Evolutionary conservation across 2,888 invertebrate species (phyloP), one percentile per base, ranked within the genome.

Genomic region (Epiblema foenella): DNA sequence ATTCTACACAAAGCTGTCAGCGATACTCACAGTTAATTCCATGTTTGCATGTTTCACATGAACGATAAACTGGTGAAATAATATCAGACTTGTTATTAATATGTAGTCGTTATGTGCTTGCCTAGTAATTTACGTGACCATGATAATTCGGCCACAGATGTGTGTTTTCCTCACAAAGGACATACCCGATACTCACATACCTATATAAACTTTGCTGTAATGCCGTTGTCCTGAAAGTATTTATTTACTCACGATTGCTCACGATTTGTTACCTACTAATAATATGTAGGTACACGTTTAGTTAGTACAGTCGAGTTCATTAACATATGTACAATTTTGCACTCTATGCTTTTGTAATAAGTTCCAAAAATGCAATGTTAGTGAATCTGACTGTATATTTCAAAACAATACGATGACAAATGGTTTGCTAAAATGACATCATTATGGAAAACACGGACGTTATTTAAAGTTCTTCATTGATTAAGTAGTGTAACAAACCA

Each of bases 61-160:
- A 20, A 54, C 29, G 33, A 3, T 65, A 20, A 7, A 70, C 66
- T 71, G 62, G 29, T 39, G 49, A 62, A 60, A 60, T 46, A 65
- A 39, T 49, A 20, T 18, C 54, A 11, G 62, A 10, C 71, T 37
- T 71, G 56, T 67, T 71, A 67, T 71, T 66, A 62, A 71, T 71
- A 71, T 49, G 62, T 18, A 24, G 60, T 37, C 24, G 51, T 56
- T 52, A 62, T 49, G 54, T 62, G 37, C 33, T 54, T 39, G 11
- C 42, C 39, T 24, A 56, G 24, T 39, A 60, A 62, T 46, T 71
- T 9, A 56, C 66, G n/a, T 39, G 54, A 54, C 39, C 37, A 62
- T 37, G 71, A 66, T 71, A 71, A 71, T 71, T 71, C 65, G 33
- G 12, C n/a, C 51, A 52, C 39, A 62, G 49, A 17, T 20, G 54